Evolutionary conservation across 2,888 invertebrate genomes (phyloP).

Genomic region (Folsomia candida): DNA sequence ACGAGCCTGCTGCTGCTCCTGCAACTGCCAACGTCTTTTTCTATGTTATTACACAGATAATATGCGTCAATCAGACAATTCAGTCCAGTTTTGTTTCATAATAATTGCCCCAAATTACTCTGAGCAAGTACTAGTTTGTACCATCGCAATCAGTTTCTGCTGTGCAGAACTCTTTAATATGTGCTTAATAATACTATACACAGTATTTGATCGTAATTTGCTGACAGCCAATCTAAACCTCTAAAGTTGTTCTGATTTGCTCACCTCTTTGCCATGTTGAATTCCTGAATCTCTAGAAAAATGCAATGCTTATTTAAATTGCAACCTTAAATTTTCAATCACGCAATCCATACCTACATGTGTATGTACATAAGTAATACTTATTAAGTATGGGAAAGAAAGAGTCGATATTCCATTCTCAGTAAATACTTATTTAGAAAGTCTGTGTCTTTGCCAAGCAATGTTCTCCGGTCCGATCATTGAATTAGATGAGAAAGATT

Average conservation of each 20-base stretch:
- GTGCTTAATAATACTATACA: too few species aligned
- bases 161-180: too few species aligned
- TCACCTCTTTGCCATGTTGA: background rate
- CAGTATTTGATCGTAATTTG: background rate
- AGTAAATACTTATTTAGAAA: too few species aligned
- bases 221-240: background rate
- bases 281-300: background rate
- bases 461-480: background rate
- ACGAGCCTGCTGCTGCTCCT: background rate
- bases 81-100: constrained; percentile 4
- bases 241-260: background rate
- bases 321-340: background rate
- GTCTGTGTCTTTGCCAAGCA: too few species aligned
- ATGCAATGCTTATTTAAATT: background rate
- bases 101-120: background rate
- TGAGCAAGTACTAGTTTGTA: background rate
- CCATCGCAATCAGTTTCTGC: too few species aligned
- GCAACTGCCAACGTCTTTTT: background rate
- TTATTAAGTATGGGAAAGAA: background rate
- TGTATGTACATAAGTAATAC: too few species aligned
- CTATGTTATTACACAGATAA: background rate
- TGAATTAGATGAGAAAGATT: background rate
- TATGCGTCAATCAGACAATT: constrained; percentile 4
- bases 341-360: background rate
- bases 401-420: background rate